A percentile compares a stretch with the other conserved stretches of the same genome.
These are phyloP conservation scores for Lophochroa leadbeateri DNA, from an alignment of 2,113 vertebrate species.

Conservation along the genomic window DNA sequence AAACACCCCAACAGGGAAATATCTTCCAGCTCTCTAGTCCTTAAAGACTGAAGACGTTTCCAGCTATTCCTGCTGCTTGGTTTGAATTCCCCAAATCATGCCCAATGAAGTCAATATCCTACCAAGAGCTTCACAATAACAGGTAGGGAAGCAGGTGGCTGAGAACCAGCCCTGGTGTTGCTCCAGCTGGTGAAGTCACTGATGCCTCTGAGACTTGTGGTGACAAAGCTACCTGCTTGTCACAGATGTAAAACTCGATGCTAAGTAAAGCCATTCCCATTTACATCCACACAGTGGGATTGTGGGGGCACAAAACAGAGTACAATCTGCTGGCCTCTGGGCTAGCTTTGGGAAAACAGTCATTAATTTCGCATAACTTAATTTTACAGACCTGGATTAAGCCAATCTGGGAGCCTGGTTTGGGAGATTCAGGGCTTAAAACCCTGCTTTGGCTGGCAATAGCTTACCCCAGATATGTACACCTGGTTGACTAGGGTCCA, in stretches of 20 bases:
- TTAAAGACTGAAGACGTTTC: background rate
- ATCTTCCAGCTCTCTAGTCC: background rate
- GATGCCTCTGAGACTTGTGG: background rate
- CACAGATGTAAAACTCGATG: background rate
- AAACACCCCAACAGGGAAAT: background rate
- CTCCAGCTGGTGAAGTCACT: background rate
- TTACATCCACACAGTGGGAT: background rate
- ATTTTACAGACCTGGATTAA: background rate
- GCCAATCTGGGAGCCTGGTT: background rate
- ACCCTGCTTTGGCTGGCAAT: background rate
- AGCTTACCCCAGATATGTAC: background rate
- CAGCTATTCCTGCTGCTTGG: background rate
- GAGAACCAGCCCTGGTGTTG: background rate
- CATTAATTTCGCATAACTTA: background rate
- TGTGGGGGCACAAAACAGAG: background rate
- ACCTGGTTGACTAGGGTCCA: background rate
- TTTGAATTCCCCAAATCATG: background rate
- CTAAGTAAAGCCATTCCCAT: background rate
- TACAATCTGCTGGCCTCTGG: background rate
- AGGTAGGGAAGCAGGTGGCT: background rate
- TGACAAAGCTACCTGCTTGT: background rate
- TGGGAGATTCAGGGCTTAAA: background rate
- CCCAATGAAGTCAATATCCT: background rate
- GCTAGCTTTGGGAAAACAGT: background rate
- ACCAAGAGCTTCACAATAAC: background rate